Evolutionary conservation across 2,113 vertebrate species (phyloP).

Genomic region (Rattus norvegicus): GRCr8 NC_086020.1:174244001-174244500

Average conservation of each 20-base stretch:
- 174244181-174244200: conserved; percentile 51
- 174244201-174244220: conserved; percentile 38
- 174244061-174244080: conserved; percentile 2
- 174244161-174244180: conserved; percentile 21
- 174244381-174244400: neutral
- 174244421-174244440: conserved; percentile 30
- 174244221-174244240: conserved; percentile 59
- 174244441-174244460: conserved; percentile 45
- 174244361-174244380: neutral
- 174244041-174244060: neutral
- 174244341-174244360: conserved; percentile 51
- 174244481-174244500: conserved; percentile 6
- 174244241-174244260: conserved; percentile 54
- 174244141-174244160: neutral
- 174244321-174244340: conserved; percentile 38
- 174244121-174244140: conserved; percentile 17
- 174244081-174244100: conserved; percentile 17
- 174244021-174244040: conserved; percentile 32
- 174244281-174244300: conserved; percentile 45
- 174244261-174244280: conserved; percentile 1
- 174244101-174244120: conserved; percentile 20
- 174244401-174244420: conserved; percentile 37
- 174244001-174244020: conserved; percentile 19
- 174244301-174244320: conserved; percentile 9
- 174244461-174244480: conserved; percentile 59